Evolutionary conservation across 2,113 vertebrate species (phyloP).

Genomic region (Lethenteron reissneri): DNA sequence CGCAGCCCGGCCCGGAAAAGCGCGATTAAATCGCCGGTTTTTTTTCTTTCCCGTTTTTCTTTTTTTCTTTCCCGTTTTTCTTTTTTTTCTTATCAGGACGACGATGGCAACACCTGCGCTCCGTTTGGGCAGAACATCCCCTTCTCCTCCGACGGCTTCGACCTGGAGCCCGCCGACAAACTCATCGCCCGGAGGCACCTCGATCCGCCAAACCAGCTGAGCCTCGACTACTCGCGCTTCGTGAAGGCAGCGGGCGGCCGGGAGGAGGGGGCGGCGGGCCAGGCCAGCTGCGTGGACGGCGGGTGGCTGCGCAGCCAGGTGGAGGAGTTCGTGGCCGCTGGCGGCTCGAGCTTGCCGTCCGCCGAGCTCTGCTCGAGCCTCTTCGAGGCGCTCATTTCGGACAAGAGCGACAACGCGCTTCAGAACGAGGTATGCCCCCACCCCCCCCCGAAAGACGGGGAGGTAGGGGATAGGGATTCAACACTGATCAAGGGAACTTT

Average conservation of each 20-base stretch:
- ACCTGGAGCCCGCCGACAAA: too few species aligned
- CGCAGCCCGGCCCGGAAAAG: too few species aligned
- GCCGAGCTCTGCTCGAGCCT: constrained; percentile 70
- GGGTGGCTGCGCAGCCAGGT: constrained; percentile 53
- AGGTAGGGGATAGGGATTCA: neutral
- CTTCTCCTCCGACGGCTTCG: too few species aligned
- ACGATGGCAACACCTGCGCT: too few species aligned
- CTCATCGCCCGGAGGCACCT: constrained; percentile 32
- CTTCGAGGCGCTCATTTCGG: constrained; percentile 75
- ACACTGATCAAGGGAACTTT: neutral
- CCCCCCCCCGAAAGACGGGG: neutral
- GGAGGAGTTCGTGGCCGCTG: constrained; percentile 46
- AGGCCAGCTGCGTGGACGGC: constrained; percentile 21
- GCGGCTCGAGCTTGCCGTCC: constrained; percentile 44
- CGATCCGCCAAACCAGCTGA: constrained; percentile 32
- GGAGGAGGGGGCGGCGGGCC: constrained; percentile 18
- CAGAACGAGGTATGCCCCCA: constrained; percentile 59
- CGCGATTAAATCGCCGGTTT: too few species aligned
- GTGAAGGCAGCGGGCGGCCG: constrained; percentile 36
- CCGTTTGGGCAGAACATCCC: too few species aligned
- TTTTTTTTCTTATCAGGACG: too few species aligned
- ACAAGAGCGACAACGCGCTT: constrained; percentile 65
- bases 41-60: too few species aligned
- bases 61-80: too few species aligned
- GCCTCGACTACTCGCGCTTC: constrained; percentile 51